Evolutionary conservation across 2,888 invertebrate species (phyloP).

Genomic region (Zygothrica quintamaculata): DNA sequence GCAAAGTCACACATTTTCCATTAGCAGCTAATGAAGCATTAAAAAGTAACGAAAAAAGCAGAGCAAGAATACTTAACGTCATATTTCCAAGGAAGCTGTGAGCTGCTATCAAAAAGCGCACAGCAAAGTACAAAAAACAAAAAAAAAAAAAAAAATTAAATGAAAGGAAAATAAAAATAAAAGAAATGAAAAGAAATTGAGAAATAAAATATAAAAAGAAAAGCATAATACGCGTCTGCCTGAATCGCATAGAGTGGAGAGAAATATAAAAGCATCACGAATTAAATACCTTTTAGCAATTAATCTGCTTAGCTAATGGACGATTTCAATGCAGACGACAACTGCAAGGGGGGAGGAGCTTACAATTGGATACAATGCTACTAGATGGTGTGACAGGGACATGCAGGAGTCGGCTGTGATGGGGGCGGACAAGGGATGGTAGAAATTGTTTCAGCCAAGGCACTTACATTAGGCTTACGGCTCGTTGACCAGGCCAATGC

Average conservation of each 20-base stretch:
- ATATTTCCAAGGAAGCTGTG: slow-evolving; percentile 65
- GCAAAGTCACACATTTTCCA: slow-evolving; percentile 70
- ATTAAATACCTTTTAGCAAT: slow-evolving; percentile 83
- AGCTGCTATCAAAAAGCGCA: slow-evolving; percentile 58
- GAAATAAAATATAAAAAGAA: slow-evolving; percentile 57
- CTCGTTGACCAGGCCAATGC: slow-evolving; percentile 54
- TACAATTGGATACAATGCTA: background rate
- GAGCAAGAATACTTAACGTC: slow-evolving; percentile 64
- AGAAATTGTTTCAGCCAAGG: slow-evolving; percentile 44
- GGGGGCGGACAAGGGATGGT: slow-evolving; percentile 12
- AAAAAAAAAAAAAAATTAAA: slow-evolving; percentile 24
- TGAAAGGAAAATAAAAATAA: slow-evolving; percentile 27
- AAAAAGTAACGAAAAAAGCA: slow-evolving; percentile 67
- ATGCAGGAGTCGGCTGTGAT: background rate
- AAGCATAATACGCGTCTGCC: slow-evolving; percentile 58
- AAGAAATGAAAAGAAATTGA: slow-evolving; percentile 52
- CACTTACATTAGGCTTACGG: slow-evolving; percentile 61
- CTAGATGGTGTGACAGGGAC: no score
- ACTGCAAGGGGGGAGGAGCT: slow-evolving; percentile 22
- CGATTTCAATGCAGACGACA: slow-evolving; percentile 74
- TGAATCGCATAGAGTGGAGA: slow-evolving; percentile 13
- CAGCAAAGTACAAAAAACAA: slow-evolving; percentile 28
- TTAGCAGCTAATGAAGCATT: slow-evolving; percentile 81
- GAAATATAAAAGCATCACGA: slow-evolving; percentile 77
- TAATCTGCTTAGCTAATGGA: slow-evolving; percentile 83